Percentiles rank a stretch among this genome's conserved stretches.
These are phyloP conservation scores for Eurytoma californica DNA, from an alignment of 2,888 invertebrate genomes.

Conservation along the genomic window DNA sequence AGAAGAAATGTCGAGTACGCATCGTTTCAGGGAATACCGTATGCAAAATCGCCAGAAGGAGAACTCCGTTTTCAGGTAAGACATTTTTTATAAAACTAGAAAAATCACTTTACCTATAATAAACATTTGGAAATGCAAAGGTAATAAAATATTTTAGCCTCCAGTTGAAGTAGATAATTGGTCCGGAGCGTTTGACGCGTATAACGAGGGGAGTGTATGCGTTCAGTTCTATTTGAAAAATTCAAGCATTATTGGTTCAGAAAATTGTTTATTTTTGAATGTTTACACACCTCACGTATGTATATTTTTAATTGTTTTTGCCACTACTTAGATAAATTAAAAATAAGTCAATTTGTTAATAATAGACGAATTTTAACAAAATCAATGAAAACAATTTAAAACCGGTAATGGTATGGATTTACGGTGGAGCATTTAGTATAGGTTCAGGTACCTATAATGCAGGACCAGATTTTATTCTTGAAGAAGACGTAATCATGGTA, in stretches of 20 bases:
- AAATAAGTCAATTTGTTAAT: neutral
- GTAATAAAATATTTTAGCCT: constrained; percentile 48
- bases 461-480: constrained; percentile 37
- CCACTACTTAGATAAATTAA: neutral
- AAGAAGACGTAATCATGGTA: constrained; percentile 38
- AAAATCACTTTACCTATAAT: too few species aligned
- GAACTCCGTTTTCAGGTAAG: too few species aligned
- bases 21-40: too few species aligned
- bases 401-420: constrained; percentile 35
- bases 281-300: constrained; percentile 62
- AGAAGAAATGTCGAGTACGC: too few species aligned
- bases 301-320: neutral
- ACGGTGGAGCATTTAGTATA: constrained; percentile 17
- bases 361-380: neutral
- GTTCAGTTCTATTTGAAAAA: constrained; percentile 51
- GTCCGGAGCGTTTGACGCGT: constrained; percentile 55
- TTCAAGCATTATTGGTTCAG: constrained; percentile 54
- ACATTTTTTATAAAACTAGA: too few species aligned
- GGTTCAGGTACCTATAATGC: neutral
- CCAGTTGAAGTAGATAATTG: constrained; percentile 60
- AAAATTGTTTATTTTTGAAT: constrained; percentile 63
- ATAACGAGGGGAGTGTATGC: constrained; percentile 55
- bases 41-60: too few species aligned
- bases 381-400: constrained; percentile 10
- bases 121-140: neutral